Evolutionary conservation across 1,140 invertebrate genomes (phyloP).

Genomic region (Dreissena polymorpha): DNA sequence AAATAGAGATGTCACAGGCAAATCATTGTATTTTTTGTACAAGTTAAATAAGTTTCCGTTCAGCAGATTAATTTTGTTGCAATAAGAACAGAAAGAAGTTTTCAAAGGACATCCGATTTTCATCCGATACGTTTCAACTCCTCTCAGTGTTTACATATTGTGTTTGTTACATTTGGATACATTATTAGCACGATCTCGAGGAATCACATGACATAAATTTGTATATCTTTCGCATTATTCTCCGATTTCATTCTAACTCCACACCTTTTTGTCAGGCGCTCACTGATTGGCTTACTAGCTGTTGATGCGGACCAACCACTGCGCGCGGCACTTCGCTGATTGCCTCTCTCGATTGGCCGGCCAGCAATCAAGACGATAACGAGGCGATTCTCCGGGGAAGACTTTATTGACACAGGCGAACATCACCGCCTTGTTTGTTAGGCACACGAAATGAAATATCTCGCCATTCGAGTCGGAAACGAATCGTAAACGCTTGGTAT

Average conservation of each 20-base stretch:
- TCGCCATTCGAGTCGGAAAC: background rate
- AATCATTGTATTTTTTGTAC: background rate
- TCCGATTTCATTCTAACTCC: conserved; percentile 56
- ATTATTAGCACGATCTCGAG: conserved; percentile 33
- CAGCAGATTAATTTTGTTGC: no score
- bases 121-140: background rate
- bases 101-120: no score
- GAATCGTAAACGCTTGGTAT: no score
- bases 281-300: conserved; percentile 55
- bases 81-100: no score
- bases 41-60: background rate
- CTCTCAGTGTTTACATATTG: conserved; percentile 28
- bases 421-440: conserved; percentile 44
- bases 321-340: conserved; percentile 36
- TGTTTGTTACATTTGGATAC: conserved; percentile 42
- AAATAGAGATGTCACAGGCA: no score
- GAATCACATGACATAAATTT: conserved; percentile 52
- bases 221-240: conserved; percentile 60
- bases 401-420: conserved; percentile 42
- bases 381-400: conserved; percentile 32
- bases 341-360: conserved; percentile 48
- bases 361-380: conserved; percentile 44
- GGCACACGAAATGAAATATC: conserved; percentile 1
- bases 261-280: conserved; percentile 57
- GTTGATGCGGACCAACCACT: conserved; percentile 56